A percentile compares a stretch with the other conserved stretches of the same genome.
Conservation (phyloP, 1,140 invertebrate genomes). For the Aphelinus atriplicis region DNA sequence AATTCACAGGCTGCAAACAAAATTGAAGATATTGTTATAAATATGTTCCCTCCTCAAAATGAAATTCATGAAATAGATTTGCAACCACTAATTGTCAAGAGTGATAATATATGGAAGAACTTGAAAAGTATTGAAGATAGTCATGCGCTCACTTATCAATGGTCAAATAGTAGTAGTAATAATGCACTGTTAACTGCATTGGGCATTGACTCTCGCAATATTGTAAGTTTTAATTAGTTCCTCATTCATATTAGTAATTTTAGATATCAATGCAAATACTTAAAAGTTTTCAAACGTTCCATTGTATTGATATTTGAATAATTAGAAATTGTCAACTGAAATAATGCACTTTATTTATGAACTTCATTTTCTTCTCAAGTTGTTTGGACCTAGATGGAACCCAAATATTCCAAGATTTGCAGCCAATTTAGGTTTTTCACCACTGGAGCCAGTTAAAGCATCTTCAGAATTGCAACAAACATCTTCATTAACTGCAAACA, state of each 20-base stretch:
- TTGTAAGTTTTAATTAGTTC: slow-evolving; percentile 71
- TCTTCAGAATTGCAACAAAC: slow-evolving; percentile 47
- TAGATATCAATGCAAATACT: background rate
- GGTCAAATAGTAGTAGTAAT: slow-evolving; percentile 76
- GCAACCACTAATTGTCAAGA: slow-evolving; percentile 52
- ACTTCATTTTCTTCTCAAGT: slow-evolving; percentile 64
- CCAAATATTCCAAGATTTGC: slow-evolving; percentile 81
- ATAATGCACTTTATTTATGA: background rate
- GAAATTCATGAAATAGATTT: slow-evolving; percentile 50
- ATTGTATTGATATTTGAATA: no score
- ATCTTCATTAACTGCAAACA: slow-evolving; percentile 50
- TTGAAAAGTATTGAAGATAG: slow-evolving; percentile 75
- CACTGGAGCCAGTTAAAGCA: slow-evolving; percentile 79
- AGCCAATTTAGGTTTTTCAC: slow-evolving; percentile 77
- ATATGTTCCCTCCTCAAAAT: slow-evolving; percentile 55
- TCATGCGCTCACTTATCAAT: slow-evolving; percentile 76
- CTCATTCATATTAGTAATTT: no score
- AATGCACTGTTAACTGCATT: slow-evolving; percentile 76
- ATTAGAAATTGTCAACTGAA: background rate
- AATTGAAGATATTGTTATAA: slow-evolving; percentile 62
- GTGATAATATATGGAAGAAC: slow-evolving; percentile 64
- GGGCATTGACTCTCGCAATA: slow-evolving; percentile 84
- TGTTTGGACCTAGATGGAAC: slow-evolving; percentile 83
- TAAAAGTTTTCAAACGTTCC: no score
- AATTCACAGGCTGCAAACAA: slow-evolving; percentile 60